Conservation (phyloP, 2,888 invertebrate genomes). For the Cabera pusaria region DNA sequence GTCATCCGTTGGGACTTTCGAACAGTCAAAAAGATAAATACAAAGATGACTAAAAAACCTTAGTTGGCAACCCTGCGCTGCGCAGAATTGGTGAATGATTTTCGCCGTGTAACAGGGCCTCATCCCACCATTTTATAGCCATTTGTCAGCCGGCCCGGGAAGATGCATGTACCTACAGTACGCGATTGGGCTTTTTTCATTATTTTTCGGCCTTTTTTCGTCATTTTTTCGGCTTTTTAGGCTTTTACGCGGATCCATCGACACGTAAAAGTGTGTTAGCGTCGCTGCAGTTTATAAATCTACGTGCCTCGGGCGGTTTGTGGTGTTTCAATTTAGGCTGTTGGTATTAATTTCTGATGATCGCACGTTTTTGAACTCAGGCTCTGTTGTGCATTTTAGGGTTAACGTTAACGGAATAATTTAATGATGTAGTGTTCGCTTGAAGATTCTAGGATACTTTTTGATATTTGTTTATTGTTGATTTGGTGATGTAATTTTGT, state of each 20-base stretch:
- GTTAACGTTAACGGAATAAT: too few relatives aligned
- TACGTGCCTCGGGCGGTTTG: slow-evolving; percentile 52
- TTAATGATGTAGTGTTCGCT: too few relatives aligned
- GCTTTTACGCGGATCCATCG: slow-evolving; percentile 81
- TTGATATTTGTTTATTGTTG: too few relatives aligned
- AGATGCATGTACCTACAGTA: slow-evolving; percentile 71
- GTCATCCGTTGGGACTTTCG: too few relatives aligned
- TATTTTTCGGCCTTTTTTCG: slow-evolving; percentile 51
- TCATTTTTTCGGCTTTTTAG: slow-evolving; percentile 70
- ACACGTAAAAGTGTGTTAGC: slow-evolving; percentile 82
- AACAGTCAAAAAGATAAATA: too few relatives aligned
- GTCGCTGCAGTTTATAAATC: slow-evolving; percentile 75
- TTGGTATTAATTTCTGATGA: slow-evolving; percentile 47
- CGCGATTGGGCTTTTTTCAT: slow-evolving; percentile 43
- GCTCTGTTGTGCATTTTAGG: too few relatives aligned
- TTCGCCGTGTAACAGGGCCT: slow-evolving; percentile 62
- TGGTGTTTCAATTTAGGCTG: slow-evolving; percentile 37
- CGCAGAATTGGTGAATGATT: slow-evolving; percentile 81
- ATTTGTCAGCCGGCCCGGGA: slow-evolving; percentile 79
- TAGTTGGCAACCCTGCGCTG: slow-evolving; percentile 36
- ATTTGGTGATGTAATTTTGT: too few relatives aligned
- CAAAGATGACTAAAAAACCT: too few relatives aligned
- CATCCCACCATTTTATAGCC: slow-evolving; percentile 74
- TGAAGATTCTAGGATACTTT: too few relatives aligned
- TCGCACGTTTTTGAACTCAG: slow-evolving; percentile 29